A percentile compares a stretch with the other conserved stretches of the same genome.
Conservation (phyloP, 2,888 invertebrate genomes). For the Cheilosia urbana region DNA sequence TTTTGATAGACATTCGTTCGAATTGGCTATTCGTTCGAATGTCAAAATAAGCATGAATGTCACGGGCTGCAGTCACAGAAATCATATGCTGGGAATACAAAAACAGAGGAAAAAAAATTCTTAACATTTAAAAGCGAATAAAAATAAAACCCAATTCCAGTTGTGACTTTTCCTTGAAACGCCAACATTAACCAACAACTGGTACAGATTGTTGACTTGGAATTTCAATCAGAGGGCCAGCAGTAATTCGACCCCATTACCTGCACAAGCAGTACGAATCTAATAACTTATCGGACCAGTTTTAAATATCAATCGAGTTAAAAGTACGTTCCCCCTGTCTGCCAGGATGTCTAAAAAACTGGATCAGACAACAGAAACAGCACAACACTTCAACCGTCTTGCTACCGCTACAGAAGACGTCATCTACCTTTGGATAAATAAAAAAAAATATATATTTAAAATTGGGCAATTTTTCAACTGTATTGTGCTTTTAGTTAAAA, state of each 20-base stretch:
- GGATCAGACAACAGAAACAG: no score
- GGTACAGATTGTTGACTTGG: not conserved
- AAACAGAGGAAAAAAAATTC: not conserved
- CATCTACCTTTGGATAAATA: not conserved
- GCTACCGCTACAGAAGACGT: not conserved
- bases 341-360: not conserved
- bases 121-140: not conserved
- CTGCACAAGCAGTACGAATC: not conserved
- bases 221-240: not conserved
- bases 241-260: not conserved
- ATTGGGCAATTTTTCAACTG: conserved; percentile 8
- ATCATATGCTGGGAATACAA: no score
- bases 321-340: not conserved
- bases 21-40: no score
- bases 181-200: not conserved
- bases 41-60: no score
- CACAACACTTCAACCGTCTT: not conserved
- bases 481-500: conserved; percentile 17
- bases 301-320: not conserved
- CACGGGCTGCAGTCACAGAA: no score
- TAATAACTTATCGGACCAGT: not conserved
- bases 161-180: not conserved
- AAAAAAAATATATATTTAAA: not conserved
- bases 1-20: no score
- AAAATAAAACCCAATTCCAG: not conserved